Percentiles rank a stretch among this genome's conserved stretches.
These are phyloP conservation scores for Parazoanthus swiftii DNA, from an alignment of 92 coral and sea anemone species.

Conservation along the genomic window DNA sequence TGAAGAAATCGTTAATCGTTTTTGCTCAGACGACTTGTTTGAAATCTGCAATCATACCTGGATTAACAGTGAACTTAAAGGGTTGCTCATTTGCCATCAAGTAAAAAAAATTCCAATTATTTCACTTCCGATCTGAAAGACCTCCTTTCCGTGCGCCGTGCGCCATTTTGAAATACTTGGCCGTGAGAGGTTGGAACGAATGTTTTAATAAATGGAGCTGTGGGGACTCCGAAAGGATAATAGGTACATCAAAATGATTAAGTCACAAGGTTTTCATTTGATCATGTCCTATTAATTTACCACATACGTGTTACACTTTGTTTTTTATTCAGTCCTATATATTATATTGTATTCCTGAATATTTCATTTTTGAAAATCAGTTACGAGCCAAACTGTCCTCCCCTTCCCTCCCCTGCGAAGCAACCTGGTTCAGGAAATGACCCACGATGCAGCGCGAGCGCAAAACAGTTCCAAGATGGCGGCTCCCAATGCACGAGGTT, in stretches of 20 bases:
- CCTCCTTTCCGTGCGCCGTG: too few relatives aligned
- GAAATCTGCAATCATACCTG: neutral
- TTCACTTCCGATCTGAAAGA: too few relatives aligned
- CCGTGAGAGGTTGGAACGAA: constrained; percentile 20
- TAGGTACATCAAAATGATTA: too few relatives aligned
- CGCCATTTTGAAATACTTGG: constrained; percentile 11
- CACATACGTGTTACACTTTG: too few relatives aligned
- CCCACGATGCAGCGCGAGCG: constrained; percentile 29
- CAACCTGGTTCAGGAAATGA: neutral
- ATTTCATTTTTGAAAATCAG: too few relatives aligned
- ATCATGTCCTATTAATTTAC: too few relatives aligned
- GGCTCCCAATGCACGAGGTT: constrained; percentile 79
- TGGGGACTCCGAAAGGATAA: neutral
- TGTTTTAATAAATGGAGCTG: neutral
- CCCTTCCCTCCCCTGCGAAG: neutral
- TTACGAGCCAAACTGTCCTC: too few relatives aligned
- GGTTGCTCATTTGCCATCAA: neutral
- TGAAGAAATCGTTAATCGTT: neutral
- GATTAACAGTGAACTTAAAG: neutral
- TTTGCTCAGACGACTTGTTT: neutral
- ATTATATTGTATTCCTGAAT: too few relatives aligned
- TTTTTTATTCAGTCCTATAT: too few relatives aligned
- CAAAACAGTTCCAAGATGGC: constrained; percentile 69
- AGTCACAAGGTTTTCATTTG: too few relatives aligned
- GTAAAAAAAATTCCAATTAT: too few relatives aligned